phyloP scores from a whole-genome alignment of 2,888 invertebrate genomes.

The Apoderus coryli region DNA sequence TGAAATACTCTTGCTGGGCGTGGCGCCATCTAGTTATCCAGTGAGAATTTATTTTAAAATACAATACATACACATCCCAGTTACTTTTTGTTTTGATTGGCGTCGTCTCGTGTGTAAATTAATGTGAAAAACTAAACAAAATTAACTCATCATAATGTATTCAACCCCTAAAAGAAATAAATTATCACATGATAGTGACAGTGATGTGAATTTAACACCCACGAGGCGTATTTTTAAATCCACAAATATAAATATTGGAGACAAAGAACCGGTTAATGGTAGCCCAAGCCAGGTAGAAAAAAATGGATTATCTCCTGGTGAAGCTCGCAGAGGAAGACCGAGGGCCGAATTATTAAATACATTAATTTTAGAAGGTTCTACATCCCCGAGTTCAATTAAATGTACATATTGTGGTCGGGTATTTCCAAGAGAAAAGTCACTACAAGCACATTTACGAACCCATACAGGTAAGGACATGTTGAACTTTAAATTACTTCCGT shows the following conservation, averaged over 20 bases:
- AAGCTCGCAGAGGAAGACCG: constrained; percentile 49
- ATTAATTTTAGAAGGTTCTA: constrained; percentile 53
- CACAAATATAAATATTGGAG: constrained; percentile 22
- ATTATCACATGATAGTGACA: constrained; percentile 19
- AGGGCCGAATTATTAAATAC: constrained; percentile 53
- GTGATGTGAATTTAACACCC: constrained; percentile 23
- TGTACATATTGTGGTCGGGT: constrained; percentile 56
- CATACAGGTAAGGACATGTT: constrained; percentile 40
- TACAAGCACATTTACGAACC: constrained; percentile 52
- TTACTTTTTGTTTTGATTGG: constrained; percentile 25
- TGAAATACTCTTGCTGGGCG: no score
- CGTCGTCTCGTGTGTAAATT: constrained; percentile 18
- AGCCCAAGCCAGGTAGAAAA: constrained; percentile 22
- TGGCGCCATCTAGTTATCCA: no score
- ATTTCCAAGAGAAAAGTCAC: constrained; percentile 60
- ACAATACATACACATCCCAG: constrained; percentile 18
- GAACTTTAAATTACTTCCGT: constrained; percentile 19
- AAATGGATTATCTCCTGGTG: constrained; percentile 25
- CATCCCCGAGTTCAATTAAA: constrained; percentile 52
- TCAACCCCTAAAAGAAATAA: constrained; percentile 26
- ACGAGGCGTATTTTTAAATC: constrained; percentile 22
- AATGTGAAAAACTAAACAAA: constrained; percentile 18
- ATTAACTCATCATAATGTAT: constrained; percentile 21
- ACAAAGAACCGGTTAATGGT: constrained; percentile 26
- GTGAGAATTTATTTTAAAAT: no score